Evolutionary conservation across 2,888 invertebrate species (phyloP).

Genomic region (Dryomyza anilis): DNA sequence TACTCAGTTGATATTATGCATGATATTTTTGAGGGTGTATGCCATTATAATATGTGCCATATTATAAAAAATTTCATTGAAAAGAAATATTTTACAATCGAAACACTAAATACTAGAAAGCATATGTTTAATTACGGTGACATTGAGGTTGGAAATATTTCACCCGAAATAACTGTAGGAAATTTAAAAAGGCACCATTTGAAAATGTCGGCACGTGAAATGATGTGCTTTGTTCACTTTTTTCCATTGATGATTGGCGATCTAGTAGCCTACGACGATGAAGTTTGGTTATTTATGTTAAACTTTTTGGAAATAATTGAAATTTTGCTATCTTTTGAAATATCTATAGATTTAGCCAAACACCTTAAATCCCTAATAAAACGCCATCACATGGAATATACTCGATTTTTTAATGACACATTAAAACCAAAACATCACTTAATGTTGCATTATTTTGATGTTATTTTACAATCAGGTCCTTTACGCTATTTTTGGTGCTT

Average conservation of each 20-base stretch:
- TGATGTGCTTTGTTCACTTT: neutral
- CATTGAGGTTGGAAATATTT: constrained; percentile 19
- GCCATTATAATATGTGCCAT: constrained; percentile 25
- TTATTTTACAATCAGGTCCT: neutral
- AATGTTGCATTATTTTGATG: neutral
- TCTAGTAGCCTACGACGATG: neutral
- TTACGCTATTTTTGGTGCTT: neutral
- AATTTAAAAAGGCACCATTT: neutral
- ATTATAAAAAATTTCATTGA: constrained; percentile 8
- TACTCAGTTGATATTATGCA: constrained; percentile 27
- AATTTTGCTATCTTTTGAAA: neutral
- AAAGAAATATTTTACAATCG: constrained; percentile 12
- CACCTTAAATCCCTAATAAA: neutral
- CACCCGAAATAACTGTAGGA: neutral
- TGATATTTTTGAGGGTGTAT: constrained; percentile 25
- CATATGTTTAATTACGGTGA: constrained; percentile 23
- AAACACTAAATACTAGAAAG: constrained; percentile 16
- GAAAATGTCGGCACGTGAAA: neutral
- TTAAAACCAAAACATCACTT: neutral
- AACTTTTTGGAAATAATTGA: neutral
- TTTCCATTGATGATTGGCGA: neutral
- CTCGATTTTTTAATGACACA: neutral
- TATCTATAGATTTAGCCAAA: neutral
- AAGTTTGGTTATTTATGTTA: neutral
- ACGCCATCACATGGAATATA: neutral